Evolutionary conservation across 2,797 vertebrate genomes (phyloP).

Genomic region (Knipowitschia caucasica): DNA sequence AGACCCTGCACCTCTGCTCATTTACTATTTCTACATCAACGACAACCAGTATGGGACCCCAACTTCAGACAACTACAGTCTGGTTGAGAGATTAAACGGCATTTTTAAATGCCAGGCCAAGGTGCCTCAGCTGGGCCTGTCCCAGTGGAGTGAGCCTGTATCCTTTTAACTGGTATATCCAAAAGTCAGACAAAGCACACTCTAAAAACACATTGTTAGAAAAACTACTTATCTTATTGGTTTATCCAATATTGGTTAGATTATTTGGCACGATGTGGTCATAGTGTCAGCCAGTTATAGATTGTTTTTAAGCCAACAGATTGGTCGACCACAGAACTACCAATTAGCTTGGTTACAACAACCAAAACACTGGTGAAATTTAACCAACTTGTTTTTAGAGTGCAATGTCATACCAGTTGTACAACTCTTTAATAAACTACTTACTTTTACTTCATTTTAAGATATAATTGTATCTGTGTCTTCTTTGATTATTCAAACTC

Average conservation of each 20-base stretch:
- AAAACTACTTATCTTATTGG: too few species aligned
- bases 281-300: too few species aligned
- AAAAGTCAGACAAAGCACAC: neutral
- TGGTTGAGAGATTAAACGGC: constrained; percentile 22
- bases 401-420: neutral
- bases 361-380: too few species aligned
- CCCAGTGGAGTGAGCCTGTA: constrained; percentile 43
- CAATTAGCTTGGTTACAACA: too few species aligned
- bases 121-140: constrained; percentile 45
- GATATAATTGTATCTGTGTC: too few species aligned
- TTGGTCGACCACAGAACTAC: too few species aligned
- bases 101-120: constrained; percentile 60
- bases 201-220: too few species aligned
- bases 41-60: constrained; percentile 17
- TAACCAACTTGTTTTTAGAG: too few species aligned
- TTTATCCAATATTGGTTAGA: too few species aligned
- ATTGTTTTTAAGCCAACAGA: too few species aligned
- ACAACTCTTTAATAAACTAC: neutral
- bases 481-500: too few species aligned
- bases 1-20: constrained; percentile 32
- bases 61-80: constrained; percentile 12
- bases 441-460: neutral
- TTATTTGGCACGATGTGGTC: too few species aligned
- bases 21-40: constrained; percentile 62
- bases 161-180: constrained; percentile 31